Conservation (phyloP, 2,888 invertebrate genomes). For the Oscheius onirici region DNA sequence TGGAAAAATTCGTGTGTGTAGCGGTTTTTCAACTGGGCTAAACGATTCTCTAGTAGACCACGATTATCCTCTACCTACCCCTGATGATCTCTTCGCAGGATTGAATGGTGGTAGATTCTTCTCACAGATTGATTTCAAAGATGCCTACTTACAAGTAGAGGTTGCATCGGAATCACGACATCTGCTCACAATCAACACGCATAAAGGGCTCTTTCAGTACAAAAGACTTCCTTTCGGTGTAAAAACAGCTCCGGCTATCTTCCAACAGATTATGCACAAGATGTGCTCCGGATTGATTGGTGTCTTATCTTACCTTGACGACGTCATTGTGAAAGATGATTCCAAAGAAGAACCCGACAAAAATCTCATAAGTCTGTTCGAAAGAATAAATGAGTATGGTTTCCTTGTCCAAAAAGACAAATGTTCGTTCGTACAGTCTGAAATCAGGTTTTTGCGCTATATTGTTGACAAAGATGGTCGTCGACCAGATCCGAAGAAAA, state of each 20-base stretch:
- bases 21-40: constrained; percentile 50
- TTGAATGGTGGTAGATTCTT: constrained; percentile 48
- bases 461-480: constrained; percentile 29
- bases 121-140: constrained; percentile 50
- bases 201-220: constrained; percentile 50
- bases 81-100: constrained; percentile 46
- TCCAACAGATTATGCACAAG: constrained; percentile 45
- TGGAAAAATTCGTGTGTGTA: constrained; percentile 32
- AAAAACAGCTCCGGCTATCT: constrained; percentile 52
- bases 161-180: constrained; percentile 43
- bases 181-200: constrained; percentile 46
- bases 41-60: constrained; percentile 50
- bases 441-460: constrained; percentile 37
- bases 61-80: constrained; percentile 51
- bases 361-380: constrained; percentile 44
- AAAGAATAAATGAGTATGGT: constrained; percentile 38
- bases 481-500: constrained; percentile 35
- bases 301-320: constrained; percentile 40
- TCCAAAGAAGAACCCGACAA: constrained; percentile 33
- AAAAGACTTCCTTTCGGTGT: constrained; percentile 58
- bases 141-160: constrained; percentile 56
- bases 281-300: constrained; percentile 32
- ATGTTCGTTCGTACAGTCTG: constrained; percentile 12
- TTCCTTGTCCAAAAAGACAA: neutral
- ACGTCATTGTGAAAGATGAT: constrained; percentile 39